Percentiles rank a stretch among this genome's conserved stretches.
Conservation (phyloP, 2,113 vertebrate genomes). For the Podarcis raffonei region DNA sequence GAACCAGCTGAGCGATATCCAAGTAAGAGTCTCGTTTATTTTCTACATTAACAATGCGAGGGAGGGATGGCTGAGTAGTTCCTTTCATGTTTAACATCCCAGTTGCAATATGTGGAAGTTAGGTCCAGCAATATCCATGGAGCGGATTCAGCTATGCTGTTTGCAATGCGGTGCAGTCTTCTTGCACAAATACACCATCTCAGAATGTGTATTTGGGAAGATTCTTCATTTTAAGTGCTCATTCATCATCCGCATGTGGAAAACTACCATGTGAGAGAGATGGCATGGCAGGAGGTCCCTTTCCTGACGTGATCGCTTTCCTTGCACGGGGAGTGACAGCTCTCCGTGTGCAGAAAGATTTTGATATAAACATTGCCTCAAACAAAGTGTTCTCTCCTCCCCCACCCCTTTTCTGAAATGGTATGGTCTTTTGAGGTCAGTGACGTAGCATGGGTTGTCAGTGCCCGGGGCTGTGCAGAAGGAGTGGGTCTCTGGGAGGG, state of each 20-base stretch:
- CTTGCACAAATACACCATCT: background rate
- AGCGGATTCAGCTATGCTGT: background rate
- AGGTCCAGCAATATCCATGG: background rate
- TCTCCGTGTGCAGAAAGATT: background rate
- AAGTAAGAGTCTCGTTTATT: conserved; percentile 72
- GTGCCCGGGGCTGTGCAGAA: no score
- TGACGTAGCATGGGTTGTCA: no score
- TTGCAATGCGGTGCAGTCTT: background rate
- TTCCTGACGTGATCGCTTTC: background rate
- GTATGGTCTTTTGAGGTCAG: background rate
- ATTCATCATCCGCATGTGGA: background rate
- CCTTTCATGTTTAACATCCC: background rate
- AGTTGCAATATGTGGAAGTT: background rate
- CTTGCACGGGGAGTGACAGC: no score
- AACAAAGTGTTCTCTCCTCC: background rate
- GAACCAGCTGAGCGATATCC: conserved; percentile 80
- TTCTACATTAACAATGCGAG: background rate
- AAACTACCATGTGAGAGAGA: background rate
- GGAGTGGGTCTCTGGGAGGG: no score
- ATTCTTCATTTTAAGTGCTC: background rate
- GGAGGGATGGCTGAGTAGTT: background rate
- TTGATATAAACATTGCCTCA: background rate
- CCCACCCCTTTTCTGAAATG: background rate
- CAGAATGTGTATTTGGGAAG: background rate
- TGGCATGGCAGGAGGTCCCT: background rate